phyloP scores from a whole-genome alignment of 53 echinoderm and acorn worm species.

The Glandiceps talaboti region DNA sequence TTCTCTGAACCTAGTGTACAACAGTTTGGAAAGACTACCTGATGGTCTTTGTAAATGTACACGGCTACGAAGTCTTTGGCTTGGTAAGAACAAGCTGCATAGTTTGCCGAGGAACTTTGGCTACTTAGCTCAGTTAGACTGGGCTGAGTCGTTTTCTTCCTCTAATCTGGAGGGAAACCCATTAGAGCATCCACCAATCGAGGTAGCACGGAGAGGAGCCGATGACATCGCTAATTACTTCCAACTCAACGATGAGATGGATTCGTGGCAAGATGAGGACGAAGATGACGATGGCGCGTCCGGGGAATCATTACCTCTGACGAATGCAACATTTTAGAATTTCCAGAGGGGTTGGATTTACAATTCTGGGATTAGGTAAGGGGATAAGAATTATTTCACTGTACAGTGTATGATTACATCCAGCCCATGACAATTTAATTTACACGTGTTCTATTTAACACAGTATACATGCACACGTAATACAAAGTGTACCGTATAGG shows the following conservation, averaged over 20 bases:
- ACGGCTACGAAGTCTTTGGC: slow-evolving; percentile 54
- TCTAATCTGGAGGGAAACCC: slow-evolving; percentile 90
- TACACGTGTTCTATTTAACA: too few species aligned
- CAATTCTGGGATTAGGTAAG: too few species aligned
- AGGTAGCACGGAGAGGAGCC: slow-evolving; percentile 60
- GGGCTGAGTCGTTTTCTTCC: slow-evolving; percentile 54
- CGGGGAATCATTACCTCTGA: neutral
- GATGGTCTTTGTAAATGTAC: slow-evolving; percentile 55
- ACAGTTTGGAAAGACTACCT: slow-evolving; percentile 50
- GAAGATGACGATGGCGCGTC: slow-evolving; percentile 9
- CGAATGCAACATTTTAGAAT: neutral
- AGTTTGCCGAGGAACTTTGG: slow-evolving; percentile 59
- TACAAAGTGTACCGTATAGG: too few species aligned
- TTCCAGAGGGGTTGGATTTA: neutral
- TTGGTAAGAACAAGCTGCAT: slow-evolving; percentile 57
- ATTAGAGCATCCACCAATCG: slow-evolving; percentile 54
- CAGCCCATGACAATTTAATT: neutral
- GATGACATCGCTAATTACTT: slow-evolving; percentile 49
- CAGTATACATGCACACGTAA: too few species aligned
- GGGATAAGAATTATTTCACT: too few species aligned
- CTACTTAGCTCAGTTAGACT: slow-evolving; percentile 42
- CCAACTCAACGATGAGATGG: slow-evolving; percentile 12
- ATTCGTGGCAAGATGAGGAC: slow-evolving; percentile 18
- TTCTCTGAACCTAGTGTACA: slow-evolving; percentile 52
- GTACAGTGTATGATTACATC: too few species aligned